Percentiles rank a stretch among this genome's conserved stretches.
Conservation (phyloP, 2,113 vertebrate genomes). For the Mesoclemmys tuberculata region DNA sequence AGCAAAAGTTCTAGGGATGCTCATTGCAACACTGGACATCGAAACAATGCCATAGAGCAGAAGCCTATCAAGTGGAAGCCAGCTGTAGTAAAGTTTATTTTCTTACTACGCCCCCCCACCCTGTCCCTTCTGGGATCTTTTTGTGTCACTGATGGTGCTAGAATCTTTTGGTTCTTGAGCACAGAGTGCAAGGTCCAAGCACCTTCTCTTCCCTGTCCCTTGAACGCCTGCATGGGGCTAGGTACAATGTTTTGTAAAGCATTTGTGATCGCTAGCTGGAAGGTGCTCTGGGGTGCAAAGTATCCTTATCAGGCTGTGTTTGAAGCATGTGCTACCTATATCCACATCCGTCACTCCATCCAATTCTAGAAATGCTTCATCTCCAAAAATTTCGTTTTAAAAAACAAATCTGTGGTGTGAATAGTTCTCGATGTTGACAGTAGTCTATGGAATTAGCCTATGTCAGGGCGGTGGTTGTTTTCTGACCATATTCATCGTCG, state of each 20-base stretch:
- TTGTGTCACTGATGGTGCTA: accelerated
- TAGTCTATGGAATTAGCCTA: accelerated
- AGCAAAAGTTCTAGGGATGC: neutral
- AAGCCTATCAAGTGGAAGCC: neutral
- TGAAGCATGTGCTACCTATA: accelerated
- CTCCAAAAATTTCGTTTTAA: neutral
- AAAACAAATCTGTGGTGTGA: neutral
- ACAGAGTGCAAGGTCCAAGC: neutral
- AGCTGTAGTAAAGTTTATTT: neutral
- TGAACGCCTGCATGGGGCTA: accelerated
- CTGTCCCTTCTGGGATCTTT: accelerated
- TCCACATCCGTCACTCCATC: neutral
- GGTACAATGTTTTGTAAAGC: neutral
- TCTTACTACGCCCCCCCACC: accelerated
- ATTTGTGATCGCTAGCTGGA: neutral
- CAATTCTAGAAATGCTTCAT: neutral
- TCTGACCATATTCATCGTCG: neutral
- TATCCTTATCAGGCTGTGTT: neutral
- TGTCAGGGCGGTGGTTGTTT: neutral
- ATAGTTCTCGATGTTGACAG: neutral
- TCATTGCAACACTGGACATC: neutral
- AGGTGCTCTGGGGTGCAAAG: neutral
- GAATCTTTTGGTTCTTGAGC: neutral
- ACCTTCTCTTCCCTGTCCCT: neutral
- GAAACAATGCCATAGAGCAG: neutral